Evolutionary conservation across 2,113 vertebrate species (phyloP), one percentile per base, ranked within the genome.

Genomic region (Cricetomys ansorgei): DNA sequence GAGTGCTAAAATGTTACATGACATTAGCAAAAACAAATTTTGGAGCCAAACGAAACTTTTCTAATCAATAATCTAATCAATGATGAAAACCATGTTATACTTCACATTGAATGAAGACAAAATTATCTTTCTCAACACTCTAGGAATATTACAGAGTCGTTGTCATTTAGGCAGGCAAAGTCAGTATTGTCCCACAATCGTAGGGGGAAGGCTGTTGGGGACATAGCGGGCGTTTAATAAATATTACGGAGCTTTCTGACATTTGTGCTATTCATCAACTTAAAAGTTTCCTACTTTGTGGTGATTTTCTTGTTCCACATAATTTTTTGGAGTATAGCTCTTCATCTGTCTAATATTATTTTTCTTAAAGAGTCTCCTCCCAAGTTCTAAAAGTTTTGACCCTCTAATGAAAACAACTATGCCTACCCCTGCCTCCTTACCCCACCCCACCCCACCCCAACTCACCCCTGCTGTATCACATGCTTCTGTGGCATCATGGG

Each of bases 41-140:
- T 87, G 84, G 91, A 77, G 73, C 31, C 87, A 89, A 79, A 75
- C 69, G 13, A 77, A 89, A 91, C 50, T 92, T 79, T 73, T 88
- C 53, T 90, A 62, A 94, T 34, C 16, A 69, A 50, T 48, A 77
- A 13, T 31, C 40, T 73, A 73, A 29, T 89, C 90, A 80, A 23
- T 93, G 92, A 69, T 87, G 43, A 93, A 89, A 96, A 94, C 0
- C 34, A 43, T 69, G 19, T 62, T 94, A 92, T 55, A 55, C 6
- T 48, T 84, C 40, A 34, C 29, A 37, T 50, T 62, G 65, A 91
- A 48, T 86, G 40, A 59, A 91, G 40, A 81, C 29, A 37, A 12
- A 77, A 73, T 94, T 93, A 84, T 86, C 70, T 90, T 69, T 67
- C 45, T 73, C 0, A 29, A 48, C 23, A 64, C 3, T 83, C 2